These are phyloP conservation scores for Himalopsyche tibetana DNA, from an alignment of 2,888 invertebrate genomes.

Conservation along the genomic window DNA sequence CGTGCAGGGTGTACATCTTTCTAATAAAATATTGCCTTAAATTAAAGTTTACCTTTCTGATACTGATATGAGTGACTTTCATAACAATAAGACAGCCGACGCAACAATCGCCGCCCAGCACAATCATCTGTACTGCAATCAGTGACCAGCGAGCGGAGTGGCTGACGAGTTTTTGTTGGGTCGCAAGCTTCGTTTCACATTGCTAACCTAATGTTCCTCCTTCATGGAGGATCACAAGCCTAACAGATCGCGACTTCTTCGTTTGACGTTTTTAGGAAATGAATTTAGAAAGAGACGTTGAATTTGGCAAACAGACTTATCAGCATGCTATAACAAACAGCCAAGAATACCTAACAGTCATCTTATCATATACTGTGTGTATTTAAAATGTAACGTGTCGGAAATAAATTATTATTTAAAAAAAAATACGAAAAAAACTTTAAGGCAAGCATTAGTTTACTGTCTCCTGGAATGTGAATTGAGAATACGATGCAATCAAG, in stretches of 20 bases:
- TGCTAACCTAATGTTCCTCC: not conserved
- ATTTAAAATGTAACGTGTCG: too few relatives aligned
- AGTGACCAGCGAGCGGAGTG: not conserved
- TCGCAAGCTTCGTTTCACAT: slow-evolving; percentile 10
- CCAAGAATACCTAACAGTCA: not conserved
- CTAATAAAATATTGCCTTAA: too few relatives aligned
- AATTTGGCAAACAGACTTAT: too few relatives aligned
- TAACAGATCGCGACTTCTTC: slow-evolving; percentile 4
- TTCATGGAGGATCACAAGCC: not conserved
- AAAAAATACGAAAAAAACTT: too few relatives aligned
- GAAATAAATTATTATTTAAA: too few relatives aligned
- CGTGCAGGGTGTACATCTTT: too few relatives aligned
- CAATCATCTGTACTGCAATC: slow-evolving; percentile 29
- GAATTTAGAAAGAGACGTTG: too few relatives aligned
- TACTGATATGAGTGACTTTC: slow-evolving; percentile 6
- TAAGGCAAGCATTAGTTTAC: too few relatives aligned
- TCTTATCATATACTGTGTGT: too few relatives aligned
- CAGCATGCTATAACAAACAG: not conserved
- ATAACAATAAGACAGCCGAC: slow-evolving; percentile 27
- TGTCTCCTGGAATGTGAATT: too few relatives aligned
- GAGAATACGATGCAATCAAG: too few relatives aligned
- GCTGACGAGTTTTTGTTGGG: slow-evolving; percentile 23
- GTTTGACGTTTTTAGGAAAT: too few relatives aligned
- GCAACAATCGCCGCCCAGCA: slow-evolving; percentile 22
- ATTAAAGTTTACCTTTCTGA: not conserved